Base-by-base conservation (phyloP, 2,797 vertebrate species). In the Sebastes taczanowskii region DNA sequence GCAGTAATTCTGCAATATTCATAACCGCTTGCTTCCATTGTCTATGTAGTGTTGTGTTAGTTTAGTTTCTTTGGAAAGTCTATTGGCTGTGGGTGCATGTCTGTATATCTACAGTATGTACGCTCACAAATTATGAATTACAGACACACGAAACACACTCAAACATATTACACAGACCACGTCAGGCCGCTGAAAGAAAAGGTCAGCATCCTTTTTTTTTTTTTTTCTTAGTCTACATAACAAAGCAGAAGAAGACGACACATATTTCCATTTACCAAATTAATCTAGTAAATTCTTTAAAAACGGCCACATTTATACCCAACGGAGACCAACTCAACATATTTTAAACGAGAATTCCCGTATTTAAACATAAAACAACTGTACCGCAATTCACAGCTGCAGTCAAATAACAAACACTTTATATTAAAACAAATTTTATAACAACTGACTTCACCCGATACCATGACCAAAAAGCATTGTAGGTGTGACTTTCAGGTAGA, bases 381-480 rank as follows among this genome's bases (percentile, higher is more conserved):
- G 97, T 97, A 98, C 96, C 96, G 95, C 95, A 96, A 97, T 96
- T 98, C 97, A 99, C 97, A 98, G 97, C 97, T 97, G 98, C 94
- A 96, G 97, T 97, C 96, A 87, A 92, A 95, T 78, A 91, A 92
- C 90, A 96, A 96, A 97, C 95, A 96, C 96, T 97, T 85, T 96
- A 97, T 96, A 97, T 96, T 95, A 95, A 97, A 96, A 94, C 80
- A 71, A 86, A 88, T 83, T 18, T 83, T 72, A 88, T 68, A 92
- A 94, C 79, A 89, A 92, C 95, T 92, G 93, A 97, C 94, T 96
- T 97, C 96, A 97, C 96, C 96, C 94, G 91, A 96, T 94, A 86
- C 95, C 95, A 95, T 94, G 95, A 95, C 91, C 92, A 95, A 96
- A 96, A 96, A 96, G 96, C 95, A 83, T 95, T 89, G 96, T 89